These are phyloP conservation scores for Paramuricea clavata DNA, from an alignment of 92 coral and sea anemone genomes.

Conservation along the genomic window DNA sequence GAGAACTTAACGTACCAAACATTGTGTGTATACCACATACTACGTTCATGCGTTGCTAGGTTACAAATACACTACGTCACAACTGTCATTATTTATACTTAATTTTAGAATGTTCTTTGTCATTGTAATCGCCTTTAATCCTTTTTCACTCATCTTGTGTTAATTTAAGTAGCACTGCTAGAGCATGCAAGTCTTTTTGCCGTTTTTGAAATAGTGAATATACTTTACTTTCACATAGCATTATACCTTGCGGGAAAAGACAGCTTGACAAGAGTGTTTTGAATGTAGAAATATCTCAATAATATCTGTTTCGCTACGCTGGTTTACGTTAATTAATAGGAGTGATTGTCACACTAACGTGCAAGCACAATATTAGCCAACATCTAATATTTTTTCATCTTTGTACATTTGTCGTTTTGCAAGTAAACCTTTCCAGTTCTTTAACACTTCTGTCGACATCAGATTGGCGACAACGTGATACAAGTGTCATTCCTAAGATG, in stretches of 20 bases:
- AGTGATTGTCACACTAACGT: not conserved
- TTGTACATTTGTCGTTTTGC: not conserved
- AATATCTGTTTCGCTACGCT: not conserved
- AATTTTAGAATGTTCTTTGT: not conserved
- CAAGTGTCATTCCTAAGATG: not conserved
- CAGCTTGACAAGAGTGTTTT: not conserved
- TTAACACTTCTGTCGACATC: not conserved
- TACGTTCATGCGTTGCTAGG: not conserved
- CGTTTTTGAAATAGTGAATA: not conserved
- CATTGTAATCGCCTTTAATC: constrained; percentile 29
- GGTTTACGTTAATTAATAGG: not conserved
- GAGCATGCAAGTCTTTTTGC: constrained; percentile 5
- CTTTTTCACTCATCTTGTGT: not conserved
- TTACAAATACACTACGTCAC: not conserved
- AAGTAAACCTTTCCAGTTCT: not conserved
- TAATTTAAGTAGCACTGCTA: not conserved
- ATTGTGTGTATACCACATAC: not conserved
- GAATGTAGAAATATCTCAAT: not conserved
- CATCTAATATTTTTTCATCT: not conserved
- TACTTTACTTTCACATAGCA: not conserved
- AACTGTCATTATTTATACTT: not conserved
- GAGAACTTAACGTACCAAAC: not conserved
- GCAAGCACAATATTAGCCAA: not conserved
- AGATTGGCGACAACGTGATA: not conserved
- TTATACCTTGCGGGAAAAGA: not conserved